These are phyloP conservation scores for Neocloeon triangulifer DNA, from an alignment of 1,140 invertebrate species.

Conservation along the genomic window DNA sequence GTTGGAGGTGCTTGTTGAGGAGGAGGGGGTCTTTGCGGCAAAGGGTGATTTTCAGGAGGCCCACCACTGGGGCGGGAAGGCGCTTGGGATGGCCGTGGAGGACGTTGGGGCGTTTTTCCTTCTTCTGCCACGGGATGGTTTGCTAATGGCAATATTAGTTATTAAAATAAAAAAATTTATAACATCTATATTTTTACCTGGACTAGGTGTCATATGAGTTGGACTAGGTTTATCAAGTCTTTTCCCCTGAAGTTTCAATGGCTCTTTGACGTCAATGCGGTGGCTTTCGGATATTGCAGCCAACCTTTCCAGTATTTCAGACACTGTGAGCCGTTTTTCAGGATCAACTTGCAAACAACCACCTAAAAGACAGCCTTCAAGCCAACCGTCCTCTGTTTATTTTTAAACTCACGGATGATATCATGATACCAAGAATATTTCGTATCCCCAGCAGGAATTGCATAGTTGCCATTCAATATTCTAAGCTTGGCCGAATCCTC, in stretches of 20 bases:
- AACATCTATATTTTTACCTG: no score
- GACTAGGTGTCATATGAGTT: constrained; percentile 5
- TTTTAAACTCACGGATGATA: constrained; percentile 50
- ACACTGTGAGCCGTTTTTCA: constrained; percentile 45
- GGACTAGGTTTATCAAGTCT: constrained; percentile 25
- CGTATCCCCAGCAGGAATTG: constrained; percentile 53
- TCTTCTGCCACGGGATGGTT: no score
- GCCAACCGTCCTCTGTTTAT: background rate
- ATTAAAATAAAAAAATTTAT: no score
- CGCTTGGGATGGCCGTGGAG: constrained; percentile 1
- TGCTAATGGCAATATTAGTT: no score
- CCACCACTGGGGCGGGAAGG: constrained; percentile 14
- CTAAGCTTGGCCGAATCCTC: constrained; percentile 88
- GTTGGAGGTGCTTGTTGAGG: constrained; percentile 5
- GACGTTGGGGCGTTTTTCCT: background rate
- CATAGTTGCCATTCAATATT: constrained; percentile 92
- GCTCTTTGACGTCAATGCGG: constrained; percentile 50
- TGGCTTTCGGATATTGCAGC: constrained; percentile 69
- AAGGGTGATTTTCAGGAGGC: constrained; percentile 12
- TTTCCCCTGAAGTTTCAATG: constrained; percentile 39
- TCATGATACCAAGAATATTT: constrained; percentile 70
- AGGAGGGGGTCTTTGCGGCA: constrained; percentile 8
- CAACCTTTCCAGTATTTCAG: constrained; percentile 56
- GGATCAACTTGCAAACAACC: constrained; percentile 71
- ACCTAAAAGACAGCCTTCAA: constrained; percentile 22